Conservation (phyloP, 2,797 vertebrate species). For the Cuniculus paca region DNA sequence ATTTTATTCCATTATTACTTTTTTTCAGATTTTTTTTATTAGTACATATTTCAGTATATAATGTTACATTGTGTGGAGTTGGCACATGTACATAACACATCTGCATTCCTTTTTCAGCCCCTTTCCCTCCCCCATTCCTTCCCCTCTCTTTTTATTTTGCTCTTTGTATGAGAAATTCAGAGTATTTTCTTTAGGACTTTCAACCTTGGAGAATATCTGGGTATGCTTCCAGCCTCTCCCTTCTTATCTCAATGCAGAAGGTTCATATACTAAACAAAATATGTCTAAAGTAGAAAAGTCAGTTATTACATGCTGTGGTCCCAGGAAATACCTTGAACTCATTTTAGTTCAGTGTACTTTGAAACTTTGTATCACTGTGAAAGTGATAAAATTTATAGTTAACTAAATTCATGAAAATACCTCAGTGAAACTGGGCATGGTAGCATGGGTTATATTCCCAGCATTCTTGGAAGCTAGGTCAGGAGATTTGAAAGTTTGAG, state of each 20-base stretch:
- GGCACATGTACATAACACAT: neutral
- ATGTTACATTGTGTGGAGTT: neutral
- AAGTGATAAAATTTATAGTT: neutral
- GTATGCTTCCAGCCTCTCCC: constrained; percentile 41
- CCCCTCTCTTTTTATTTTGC: neutral
- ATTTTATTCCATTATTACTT: neutral
- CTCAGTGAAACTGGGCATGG: neutral
- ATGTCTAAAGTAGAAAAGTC: neutral
- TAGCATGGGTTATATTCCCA: neutral
- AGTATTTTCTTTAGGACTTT: neutral
- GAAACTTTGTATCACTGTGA: neutral
- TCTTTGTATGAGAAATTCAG: neutral
- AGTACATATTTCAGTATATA: neutral
- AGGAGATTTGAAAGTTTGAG: neutral
- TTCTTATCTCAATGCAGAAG: constrained; percentile 30
- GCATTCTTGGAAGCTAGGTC: neutral
- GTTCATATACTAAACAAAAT: constrained; percentile 38
- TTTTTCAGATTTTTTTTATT: neutral
- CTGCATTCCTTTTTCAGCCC: neutral
- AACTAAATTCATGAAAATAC: constrained; percentile 43
- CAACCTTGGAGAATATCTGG: neutral
- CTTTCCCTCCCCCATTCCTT: neutral
- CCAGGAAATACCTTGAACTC: neutral
- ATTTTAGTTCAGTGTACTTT: constrained; percentile 40
- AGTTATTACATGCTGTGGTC: neutral